Base-by-base conservation (phyloP, 2,113 vertebrate species). In the Octodon degus region DNA sequence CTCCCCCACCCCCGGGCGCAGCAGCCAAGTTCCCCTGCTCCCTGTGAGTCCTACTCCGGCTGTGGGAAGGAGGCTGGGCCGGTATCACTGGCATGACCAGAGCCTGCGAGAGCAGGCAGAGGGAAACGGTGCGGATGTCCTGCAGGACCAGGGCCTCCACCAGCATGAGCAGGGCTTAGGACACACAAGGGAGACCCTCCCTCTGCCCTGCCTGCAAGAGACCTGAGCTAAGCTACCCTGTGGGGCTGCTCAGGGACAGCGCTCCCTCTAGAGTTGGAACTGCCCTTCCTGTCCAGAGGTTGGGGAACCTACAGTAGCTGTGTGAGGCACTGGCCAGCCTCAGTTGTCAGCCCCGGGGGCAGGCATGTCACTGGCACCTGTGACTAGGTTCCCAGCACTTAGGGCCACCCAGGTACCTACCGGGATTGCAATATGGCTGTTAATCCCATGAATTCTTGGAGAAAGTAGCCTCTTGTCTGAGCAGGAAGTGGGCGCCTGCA, bases 381-480 rank as follows among this genome's bases (percentile, higher is more conserved):
- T 4, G 7, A 58, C 47, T 24, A 20, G 30, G n/a, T 40, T 43
- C 16, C 53, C 43, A 27, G 16, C 34, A 67, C 9, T 32, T 4
- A 72, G 30, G 80, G 32, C 34, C 50, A 32, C 37, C 34, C 9
- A 24, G 37, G 76, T 1, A 0, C 13, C 40, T 30, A 3, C 25
- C 13, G 17, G 17, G 72, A 62, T 5, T 55, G 24, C 37, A 0
- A 5, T 5, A 32, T 10, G 62, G 58, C 0, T 7, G 11, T 0
- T 63, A 32, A 17, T 13, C 14, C 11, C 25, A 25, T 34, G 34
- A 81, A 27, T 5, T 9, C 76, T 40, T 50, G 13, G 43, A 50
- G 0, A 1, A 0, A 24, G 85, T 8, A 65, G 25, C 4, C 2
- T 65, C 63, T 22, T 11, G 16, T 32, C 14, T 7, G 1, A 40